Evolutionary conservation across 2,888 invertebrate genomes (phyloP).

Genomic region (Hypolimnas misippus): DNA sequence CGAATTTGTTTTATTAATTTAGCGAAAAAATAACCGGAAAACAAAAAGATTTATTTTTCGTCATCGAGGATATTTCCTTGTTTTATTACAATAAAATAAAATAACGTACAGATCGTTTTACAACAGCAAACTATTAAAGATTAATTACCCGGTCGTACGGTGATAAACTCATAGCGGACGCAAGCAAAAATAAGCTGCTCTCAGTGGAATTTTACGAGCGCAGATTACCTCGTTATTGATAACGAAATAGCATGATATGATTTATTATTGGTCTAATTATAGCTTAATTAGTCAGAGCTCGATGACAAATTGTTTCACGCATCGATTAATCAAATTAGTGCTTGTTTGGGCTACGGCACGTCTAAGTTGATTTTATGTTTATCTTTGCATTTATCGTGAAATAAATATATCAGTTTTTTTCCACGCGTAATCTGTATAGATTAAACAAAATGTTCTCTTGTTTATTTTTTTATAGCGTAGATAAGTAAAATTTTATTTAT

Average conservation of each 20-base stretch:
- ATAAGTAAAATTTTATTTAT: background rate
- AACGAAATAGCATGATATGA: slow-evolving; percentile 7
- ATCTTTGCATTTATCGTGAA: background rate
- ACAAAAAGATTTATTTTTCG: no score
- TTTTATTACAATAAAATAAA: background rate
- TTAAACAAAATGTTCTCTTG: background rate
- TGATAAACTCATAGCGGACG: slow-evolving; percentile 3
- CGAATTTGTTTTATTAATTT: no score
- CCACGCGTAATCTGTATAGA: background rate
- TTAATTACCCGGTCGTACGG: background rate
- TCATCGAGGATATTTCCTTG: background rate
- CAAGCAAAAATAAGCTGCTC: slow-evolving; percentile 8
- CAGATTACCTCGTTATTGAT: slow-evolving; percentile 18
- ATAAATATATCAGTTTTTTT: background rate
- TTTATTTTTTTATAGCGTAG: background rate
- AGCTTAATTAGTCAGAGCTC: slow-evolving; percentile 8
- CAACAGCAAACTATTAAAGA: background rate
- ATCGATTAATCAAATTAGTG: slow-evolving; percentile 11
- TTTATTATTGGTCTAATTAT: slow-evolving; percentile 20
- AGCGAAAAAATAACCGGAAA: no score
- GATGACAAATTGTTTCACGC: slow-evolving; percentile 3
- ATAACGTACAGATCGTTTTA: background rate
- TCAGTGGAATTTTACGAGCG: slow-evolving; percentile 16
- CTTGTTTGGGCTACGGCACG: slow-evolving; percentile 14
- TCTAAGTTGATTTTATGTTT: background rate